phyloP scores from a whole-genome alignment of 2,888 invertebrate species.

The Formica aserva region DNA sequence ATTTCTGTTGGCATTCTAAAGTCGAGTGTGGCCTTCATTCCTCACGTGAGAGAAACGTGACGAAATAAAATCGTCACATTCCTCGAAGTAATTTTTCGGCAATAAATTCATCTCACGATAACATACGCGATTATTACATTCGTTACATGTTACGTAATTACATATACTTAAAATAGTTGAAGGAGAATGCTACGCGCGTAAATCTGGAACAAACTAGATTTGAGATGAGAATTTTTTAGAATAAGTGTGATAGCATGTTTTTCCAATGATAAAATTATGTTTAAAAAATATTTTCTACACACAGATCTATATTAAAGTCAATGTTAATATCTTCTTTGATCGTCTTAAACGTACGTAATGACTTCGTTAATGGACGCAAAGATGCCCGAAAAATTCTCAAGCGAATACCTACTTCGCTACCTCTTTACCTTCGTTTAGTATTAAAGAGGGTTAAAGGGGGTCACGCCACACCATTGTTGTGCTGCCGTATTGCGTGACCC shows the following conservation, averaged over 20 bases:
- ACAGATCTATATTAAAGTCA: neutral
- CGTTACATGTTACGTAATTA: conserved; percentile 3
- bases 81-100: neutral
- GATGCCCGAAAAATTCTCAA: neutral
- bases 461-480: neutral
- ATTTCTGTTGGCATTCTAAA: conserved; percentile 70
- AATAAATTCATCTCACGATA: neutral
- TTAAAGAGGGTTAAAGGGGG: conserved; percentile 31
- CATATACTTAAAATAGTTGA: neutral
- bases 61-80: conserved; percentile 15
- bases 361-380: neutral
- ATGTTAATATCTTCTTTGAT: neutral
- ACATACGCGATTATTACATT: neutral
- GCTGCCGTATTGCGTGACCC: conserved; percentile 41
- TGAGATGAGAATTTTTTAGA: neutral
- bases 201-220: neutral
- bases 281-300: neutral
- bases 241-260: neutral
- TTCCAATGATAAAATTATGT: too few relatives aligned
- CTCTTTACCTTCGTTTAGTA: neutral
- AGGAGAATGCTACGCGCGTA: neutral
- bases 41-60: conserved; percentile 15
- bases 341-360: neutral
- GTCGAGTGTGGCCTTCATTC: conserved; percentile 63
- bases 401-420: neutral